Evolutionary conservation across 2,888 invertebrate species (phyloP).

Genomic region (Mesodorylaimus sp.): DNA sequence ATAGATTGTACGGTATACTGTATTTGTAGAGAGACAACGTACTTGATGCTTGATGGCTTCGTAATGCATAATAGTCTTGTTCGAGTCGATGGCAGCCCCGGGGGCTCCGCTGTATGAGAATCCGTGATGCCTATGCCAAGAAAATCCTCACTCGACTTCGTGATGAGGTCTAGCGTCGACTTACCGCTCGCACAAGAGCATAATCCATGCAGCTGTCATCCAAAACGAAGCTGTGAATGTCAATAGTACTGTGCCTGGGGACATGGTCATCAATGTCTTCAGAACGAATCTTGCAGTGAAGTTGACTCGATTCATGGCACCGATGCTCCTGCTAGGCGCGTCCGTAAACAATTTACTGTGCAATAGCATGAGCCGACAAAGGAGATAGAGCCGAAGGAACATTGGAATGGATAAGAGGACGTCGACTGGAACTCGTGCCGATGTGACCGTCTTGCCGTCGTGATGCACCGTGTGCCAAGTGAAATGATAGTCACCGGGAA

Average conservation of each 20-base stretch:
- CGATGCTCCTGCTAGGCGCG: conserved; percentile 78
- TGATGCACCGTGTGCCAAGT: conserved; percentile 86
- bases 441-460: conserved; percentile 41
- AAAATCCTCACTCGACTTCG: neutral
- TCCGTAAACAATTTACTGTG: conserved; percentile 99
- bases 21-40: too few relatives aligned
- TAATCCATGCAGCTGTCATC: conserved; percentile 98
- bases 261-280: conserved; percentile 98
- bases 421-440: conserved; percentile 65
- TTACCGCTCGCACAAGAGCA: conserved; percentile 94
- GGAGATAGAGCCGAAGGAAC: conserved; percentile 94
- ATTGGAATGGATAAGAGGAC: conserved; percentile 93
- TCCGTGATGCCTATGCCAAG: too few relatives aligned
- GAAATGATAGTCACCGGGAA: conserved; percentile 88
- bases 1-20: conserved; percentile 3
- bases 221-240: conserved; percentile 98
- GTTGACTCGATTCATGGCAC: conserved; percentile 90
- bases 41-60: too few relatives aligned
- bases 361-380: conserved; percentile 95
- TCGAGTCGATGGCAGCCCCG: too few relatives aligned
- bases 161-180: neutral
- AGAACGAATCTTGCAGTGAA: conserved; percentile 80
- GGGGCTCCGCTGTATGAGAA: too few relatives aligned
- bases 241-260: conserved; percentile 86
- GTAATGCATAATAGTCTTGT: too few relatives aligned